Conservation (phyloP, 2,797 vertebrate genomes). For the Microctenopoma steveboyesi region DNA sequence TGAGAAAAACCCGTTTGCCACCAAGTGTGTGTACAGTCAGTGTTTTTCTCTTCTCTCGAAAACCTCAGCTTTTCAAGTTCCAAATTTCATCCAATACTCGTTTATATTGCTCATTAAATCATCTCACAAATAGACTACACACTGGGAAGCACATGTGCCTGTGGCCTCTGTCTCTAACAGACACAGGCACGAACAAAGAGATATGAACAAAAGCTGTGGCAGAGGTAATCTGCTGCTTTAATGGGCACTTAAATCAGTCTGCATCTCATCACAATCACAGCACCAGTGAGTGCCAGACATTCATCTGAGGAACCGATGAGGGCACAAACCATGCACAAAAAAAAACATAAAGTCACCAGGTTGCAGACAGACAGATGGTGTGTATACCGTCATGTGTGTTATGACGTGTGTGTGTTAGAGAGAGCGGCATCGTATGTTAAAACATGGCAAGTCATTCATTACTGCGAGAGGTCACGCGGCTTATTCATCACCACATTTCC, state of each 20-base stretch:
- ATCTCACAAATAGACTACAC: slow-evolving; percentile 45
- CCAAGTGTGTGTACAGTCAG: not conserved
- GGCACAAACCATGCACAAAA: slow-evolving; percentile 18
- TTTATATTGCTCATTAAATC: slow-evolving; percentile 48
- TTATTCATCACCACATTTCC: not conserved
- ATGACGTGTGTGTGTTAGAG: slow-evolving; percentile 16
- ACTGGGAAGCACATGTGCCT: slow-evolving; percentile 36
- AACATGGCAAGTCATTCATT: not conserved
- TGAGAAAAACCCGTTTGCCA: not conserved
- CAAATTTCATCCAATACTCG: slow-evolving; percentile 33
- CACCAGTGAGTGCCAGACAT: slow-evolving; percentile 40
- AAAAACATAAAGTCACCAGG: slow-evolving; percentile 33
- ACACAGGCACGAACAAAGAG: slow-evolving; percentile 15
- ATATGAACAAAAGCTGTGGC: slow-evolving; percentile 14
- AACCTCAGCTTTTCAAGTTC: slow-evolving; percentile 21
- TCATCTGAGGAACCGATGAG: slow-evolving; percentile 50
- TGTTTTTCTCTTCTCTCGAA: slow-evolving; percentile 2
- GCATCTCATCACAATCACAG: slow-evolving; percentile 60
- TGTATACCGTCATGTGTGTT: slow-evolving; percentile 31
- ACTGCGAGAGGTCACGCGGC: not conserved
- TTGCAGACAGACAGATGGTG: slow-evolving; percentile 60
- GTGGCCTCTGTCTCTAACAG: slow-evolving; percentile 20
- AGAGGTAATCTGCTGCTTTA: slow-evolving; percentile 51
- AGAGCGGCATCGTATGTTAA: not conserved
- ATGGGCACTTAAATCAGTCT: slow-evolving; percentile 66